These are phyloP conservation scores for Nomada goodeniana DNA, from an alignment of 2,888 invertebrate species.

Conservation along the genomic window DNA sequence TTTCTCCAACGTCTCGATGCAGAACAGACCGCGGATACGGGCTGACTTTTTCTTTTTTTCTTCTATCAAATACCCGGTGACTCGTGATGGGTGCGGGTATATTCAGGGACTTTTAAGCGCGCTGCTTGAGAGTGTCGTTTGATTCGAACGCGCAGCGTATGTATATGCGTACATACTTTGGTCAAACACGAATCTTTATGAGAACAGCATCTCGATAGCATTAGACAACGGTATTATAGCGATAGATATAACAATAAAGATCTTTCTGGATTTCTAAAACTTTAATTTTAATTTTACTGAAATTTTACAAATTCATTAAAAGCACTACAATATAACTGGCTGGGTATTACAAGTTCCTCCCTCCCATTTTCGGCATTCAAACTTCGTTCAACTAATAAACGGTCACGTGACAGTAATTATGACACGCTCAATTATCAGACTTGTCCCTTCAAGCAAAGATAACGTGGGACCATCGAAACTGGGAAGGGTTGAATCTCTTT, in stretches of 20 bases:
- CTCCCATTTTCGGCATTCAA: background rate
- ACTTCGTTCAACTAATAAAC: conserved; percentile 14
- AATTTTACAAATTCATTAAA: too few relatives aligned
- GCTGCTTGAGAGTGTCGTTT: conserved; percentile 47
- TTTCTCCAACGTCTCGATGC: conserved; percentile 75
- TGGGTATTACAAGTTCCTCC: too few relatives aligned
- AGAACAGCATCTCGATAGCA: background rate
- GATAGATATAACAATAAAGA: background rate
- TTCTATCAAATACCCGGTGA: conserved; percentile 70
- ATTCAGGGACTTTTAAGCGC: conserved; percentile 67
- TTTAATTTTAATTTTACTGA: too few relatives aligned
- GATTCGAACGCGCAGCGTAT: conserved; percentile 6
- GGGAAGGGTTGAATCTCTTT: conserved; percentile 21
- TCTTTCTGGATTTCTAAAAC: too few relatives aligned
- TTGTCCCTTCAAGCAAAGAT: conserved; percentile 19
- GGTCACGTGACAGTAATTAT: conserved; percentile 34
- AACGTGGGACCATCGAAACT: conserved; percentile 20
- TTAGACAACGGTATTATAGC: background rate
- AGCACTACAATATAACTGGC: too few relatives aligned
- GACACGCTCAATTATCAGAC: conserved; percentile 20
- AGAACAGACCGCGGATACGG: conserved; percentile 64
- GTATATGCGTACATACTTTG: background rate
- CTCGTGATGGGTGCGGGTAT: conserved; percentile 72
- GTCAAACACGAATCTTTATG: background rate
- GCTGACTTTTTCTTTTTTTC: conserved; percentile 63